A percentile compares a stretch with the other conserved stretches of the same genome.
Conservation (phyloP, 1,140 invertebrate genomes). For the Drosophila pseudoobscura region DNA sequence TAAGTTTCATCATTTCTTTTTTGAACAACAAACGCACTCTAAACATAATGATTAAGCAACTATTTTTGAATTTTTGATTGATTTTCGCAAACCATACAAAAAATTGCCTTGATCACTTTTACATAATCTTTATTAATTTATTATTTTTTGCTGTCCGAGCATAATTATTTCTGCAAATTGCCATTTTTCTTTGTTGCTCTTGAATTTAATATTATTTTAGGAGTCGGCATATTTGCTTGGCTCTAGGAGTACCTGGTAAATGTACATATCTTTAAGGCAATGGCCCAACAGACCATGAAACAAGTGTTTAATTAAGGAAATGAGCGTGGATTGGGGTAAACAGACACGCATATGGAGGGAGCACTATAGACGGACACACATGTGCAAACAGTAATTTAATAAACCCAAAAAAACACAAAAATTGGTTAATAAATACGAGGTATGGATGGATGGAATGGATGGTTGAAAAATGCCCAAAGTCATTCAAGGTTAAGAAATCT, state of each 20-base stretch:
- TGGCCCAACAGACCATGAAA: conserved; percentile 70
- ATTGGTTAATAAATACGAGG: conserved; percentile 58
- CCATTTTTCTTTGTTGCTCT: conserved; percentile 17
- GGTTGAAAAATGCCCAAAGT: conserved; percentile 61
- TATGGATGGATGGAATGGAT: conserved; percentile 19
- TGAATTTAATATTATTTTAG: conserved; percentile 19
- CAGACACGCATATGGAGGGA: conserved; percentile 31
- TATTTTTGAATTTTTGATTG: conserved; percentile 23
- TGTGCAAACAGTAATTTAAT: conserved; percentile 55
- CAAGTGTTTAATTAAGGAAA: conserved; percentile 81
- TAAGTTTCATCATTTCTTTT: not conserved
- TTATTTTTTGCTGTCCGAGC: conserved; percentile 33
- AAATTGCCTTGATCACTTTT: conserved; percentile 30
- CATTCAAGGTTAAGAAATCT: conserved; percentile 80
- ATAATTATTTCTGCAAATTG: conserved; percentile 46
- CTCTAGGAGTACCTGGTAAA: conserved; percentile 8
- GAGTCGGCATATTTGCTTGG: conserved; percentile 48
- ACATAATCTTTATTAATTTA: conserved; percentile 33
- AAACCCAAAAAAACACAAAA: conserved; percentile 55
- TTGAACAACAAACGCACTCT: not conserved
- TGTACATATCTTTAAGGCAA: conserved; percentile 20
- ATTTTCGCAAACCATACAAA: conserved; percentile 7
- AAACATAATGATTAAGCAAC: conserved; percentile 35
- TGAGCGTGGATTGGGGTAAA: conserved; percentile 58
- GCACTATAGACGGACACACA: not conserved